These are phyloP conservation scores for Drosophila nikananu DNA, from an alignment of 1,140 invertebrate genomes.

Conservation along the genomic window DNA sequence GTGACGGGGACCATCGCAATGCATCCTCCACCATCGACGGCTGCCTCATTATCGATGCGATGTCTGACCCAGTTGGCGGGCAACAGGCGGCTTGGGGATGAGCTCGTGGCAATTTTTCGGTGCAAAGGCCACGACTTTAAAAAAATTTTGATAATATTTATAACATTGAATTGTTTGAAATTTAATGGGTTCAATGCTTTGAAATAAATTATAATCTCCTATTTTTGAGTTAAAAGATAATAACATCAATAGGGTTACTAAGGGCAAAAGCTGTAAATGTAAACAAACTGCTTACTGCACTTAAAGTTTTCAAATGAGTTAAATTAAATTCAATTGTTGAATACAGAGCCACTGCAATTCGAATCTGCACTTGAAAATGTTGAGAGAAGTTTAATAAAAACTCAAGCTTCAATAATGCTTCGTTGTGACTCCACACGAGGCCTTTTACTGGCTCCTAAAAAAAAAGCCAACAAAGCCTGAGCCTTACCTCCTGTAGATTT, in stretches of 20 bases:
- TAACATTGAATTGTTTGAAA: background rate
- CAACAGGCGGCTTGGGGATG: slow-evolving; percentile 37
- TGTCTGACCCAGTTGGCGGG: slow-evolving; percentile 56
- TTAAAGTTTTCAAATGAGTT: background rate
- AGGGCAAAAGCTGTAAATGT: too few species aligned
- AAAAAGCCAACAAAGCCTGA: slow-evolving; percentile 16
- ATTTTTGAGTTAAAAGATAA: background rate
- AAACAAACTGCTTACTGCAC: too few species aligned
- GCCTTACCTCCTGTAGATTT: slow-evolving; percentile 9
- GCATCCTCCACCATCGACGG: slow-evolving; percentile 13
- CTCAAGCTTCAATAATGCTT: slow-evolving; percentile 2
- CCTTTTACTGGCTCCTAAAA: slow-evolving; percentile 1
- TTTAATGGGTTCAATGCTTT: too few species aligned
- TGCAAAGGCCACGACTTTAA: slow-evolving; percentile 23
- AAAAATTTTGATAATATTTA: background rate
- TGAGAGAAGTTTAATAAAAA: background rate
- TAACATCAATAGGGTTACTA: background rate
- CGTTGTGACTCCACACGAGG: slow-evolving; percentile 23
- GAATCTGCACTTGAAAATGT: background rate
- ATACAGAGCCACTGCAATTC: too few species aligned
- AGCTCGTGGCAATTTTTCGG: slow-evolving; percentile 22
- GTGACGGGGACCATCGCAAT: background rate
- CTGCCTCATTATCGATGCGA: slow-evolving; percentile 49
- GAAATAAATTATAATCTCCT: background rate
- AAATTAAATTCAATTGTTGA: background rate